phyloP scores from a whole-genome alignment of 2,113 vertebrate genomes.

The Capreolus pygargus region DNA sequence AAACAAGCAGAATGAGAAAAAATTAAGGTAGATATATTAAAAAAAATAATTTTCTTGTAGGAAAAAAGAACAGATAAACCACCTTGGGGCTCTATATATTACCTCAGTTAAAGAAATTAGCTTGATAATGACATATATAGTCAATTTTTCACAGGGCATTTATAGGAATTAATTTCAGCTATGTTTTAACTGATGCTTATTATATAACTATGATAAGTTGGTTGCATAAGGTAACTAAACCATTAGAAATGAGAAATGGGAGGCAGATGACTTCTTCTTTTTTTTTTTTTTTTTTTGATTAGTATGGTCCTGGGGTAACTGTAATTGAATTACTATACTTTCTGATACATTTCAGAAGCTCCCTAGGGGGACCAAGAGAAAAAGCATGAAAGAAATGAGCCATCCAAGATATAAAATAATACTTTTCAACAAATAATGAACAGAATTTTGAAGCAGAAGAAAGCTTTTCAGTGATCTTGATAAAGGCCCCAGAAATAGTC shows the following conservation, averaged over 20 bases:
- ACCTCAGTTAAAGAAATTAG: background rate
- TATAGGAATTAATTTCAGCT: background rate
- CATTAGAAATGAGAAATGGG: background rate
- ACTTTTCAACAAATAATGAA: conserved; percentile 8
- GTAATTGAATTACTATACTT: background rate
- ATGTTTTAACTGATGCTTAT: background rate
- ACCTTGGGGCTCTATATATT: background rate
- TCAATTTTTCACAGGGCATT: background rate
- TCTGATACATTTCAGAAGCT: background rate
- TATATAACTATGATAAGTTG: background rate
- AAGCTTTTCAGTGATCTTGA: background rate
- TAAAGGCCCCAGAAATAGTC: background rate
- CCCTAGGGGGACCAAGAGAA: background rate
- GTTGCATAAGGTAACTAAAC: background rate
- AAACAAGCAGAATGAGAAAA: background rate
- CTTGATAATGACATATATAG: background rate
- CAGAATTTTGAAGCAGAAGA: background rate
- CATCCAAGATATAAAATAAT: background rate
- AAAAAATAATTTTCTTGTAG: background rate
- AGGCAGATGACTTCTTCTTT: background rate
- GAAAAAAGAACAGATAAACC: background rate
- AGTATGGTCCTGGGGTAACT: background rate
- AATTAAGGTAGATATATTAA: background rate
- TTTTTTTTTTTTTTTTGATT: background rate
- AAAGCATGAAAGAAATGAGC: background rate